Evolutionary conservation across 2,113 vertebrate genomes (phyloP), one percentile per base, ranked within the genome.

Genomic region (Etia nguti): DNA sequence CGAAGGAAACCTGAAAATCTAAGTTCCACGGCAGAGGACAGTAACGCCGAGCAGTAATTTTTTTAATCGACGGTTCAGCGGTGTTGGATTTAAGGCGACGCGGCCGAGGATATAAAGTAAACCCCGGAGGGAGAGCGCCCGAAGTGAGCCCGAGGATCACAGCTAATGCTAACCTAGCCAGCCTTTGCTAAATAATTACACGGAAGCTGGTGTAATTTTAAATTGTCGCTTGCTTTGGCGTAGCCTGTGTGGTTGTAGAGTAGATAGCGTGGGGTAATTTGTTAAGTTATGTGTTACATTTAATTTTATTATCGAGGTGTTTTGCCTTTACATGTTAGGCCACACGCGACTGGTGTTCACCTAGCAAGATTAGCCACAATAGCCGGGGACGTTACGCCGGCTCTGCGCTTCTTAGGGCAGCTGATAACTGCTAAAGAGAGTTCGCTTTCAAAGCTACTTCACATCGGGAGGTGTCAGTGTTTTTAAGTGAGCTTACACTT

Each of bases 161-260:
- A 92, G 94, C 94, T 95, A 96, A 94, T 90, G 92, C 94, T 95
- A 94, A 95, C n/a, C 29, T 73, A 86, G 92, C 88, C 54, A 87
- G 86, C 88, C 13, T 43, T 18, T 87, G 92, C 92, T 94, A 88
- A 91, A 90, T 88, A 92, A 88, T 93, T 59, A 92, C 41, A 89
- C 90, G 86, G 57, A 95, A 92, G 89, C 88, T 90, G 83, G 89
- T 89, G 89, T 83, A 8, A 77, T 52, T 24, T 82, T 93, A 90
- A 77, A 65, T 29, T 43, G 77, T 36, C 38, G 57, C 29, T 90
- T 81, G 57, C n/a, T 92, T 93, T 88, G 89, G 87, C 87, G 48
- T 50, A 91, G 62, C 38, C 56, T 11, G 31, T 24, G 34, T 54
- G 54, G 60, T 81, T 70, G 50, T 11, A 73, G 22, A 87, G 75